phyloP scores from a whole-genome alignment of 2,797 vertebrate species.

The Enteromius trimaculatus region DNA sequence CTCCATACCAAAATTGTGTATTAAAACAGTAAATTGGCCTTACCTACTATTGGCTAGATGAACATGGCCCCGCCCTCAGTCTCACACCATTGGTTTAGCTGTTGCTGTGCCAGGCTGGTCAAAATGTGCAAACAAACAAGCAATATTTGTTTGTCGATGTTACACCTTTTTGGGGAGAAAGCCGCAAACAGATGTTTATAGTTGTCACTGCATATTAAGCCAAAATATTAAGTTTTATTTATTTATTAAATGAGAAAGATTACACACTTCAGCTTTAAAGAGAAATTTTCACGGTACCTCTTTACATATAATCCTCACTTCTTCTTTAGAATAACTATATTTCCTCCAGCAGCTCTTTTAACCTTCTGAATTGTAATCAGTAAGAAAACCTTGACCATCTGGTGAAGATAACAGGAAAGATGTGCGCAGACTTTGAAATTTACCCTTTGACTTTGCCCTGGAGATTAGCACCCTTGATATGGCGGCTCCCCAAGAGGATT shows the following conservation, averaged over 20 bases:
- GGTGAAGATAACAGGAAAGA: slow-evolving; percentile 69
- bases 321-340: slow-evolving; percentile 28
- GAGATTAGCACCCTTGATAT: slow-evolving; percentile 69
- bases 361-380: slow-evolving; percentile 59
- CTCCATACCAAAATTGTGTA: not conserved
- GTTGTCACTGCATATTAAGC: not conserved
- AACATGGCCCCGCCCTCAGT: not conserved
- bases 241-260: not conserved
- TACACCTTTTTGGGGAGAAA: not conserved
- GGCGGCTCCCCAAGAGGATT: slow-evolving; percentile 61
- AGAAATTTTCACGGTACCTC: slow-evolving; percentile 8
- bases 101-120: not conserved
- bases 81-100: not conserved
- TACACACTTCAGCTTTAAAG: not conserved
- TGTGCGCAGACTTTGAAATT: slow-evolving; percentile 67
- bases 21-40: not conserved
- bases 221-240: not conserved
- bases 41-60: not conserved
- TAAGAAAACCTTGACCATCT: slow-evolving; percentile 67
- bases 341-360: slow-evolving; percentile 50
- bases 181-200: not conserved
- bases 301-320: slow-evolving; percentile 5
- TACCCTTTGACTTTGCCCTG: slow-evolving; percentile 67
- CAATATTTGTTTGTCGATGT: not conserved
- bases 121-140: not conserved